phyloP scores from a whole-genome alignment of 2,888 invertebrate genomes.

The Ectemnius cavifrons region DNA sequence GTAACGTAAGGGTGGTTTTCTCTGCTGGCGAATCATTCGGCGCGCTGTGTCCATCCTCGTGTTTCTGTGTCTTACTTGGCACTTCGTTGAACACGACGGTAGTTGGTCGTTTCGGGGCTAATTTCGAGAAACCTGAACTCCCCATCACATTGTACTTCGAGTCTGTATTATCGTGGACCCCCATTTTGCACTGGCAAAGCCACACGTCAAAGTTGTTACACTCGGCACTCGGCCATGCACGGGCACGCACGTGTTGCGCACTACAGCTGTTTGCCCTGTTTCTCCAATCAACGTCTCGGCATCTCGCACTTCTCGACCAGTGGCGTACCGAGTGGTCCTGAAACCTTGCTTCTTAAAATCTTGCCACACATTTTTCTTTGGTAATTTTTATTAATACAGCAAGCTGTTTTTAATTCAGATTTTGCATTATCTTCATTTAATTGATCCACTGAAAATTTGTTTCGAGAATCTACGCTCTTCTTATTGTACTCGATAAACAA shows the following conservation, averaged over 20 bases:
- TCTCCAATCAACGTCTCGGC: slow-evolving; percentile 35
- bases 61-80: slow-evolving; percentile 62
- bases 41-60: slow-evolving; percentile 49
- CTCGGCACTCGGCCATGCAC: neutral
- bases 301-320: neutral
- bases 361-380: too few relatives aligned
- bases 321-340: slow-evolving; percentile 27
- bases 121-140: slow-evolving; percentile 68
- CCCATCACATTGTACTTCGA: slow-evolving; percentile 73
- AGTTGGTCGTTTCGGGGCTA: slow-evolving; percentile 68
- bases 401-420: too few relatives aligned
- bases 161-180: slow-evolving; percentile 74
- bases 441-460: too few relatives aligned
- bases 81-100: slow-evolving; percentile 64
- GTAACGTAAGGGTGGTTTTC: slow-evolving; percentile 58
- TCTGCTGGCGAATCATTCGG: slow-evolving; percentile 34
- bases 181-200: slow-evolving; percentile 60
- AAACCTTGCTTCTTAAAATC: too few relatives aligned
- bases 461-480: too few relatives aligned
- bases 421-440: too few relatives aligned
- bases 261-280: slow-evolving; percentile 44
- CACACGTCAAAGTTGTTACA: neutral
- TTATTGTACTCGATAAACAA: too few relatives aligned
- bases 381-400: too few relatives aligned
- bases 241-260: slow-evolving; percentile 61